Conservation (phyloP, 64 coral and sea anemone species). For the Pocillopora verrucosa region DNA sequence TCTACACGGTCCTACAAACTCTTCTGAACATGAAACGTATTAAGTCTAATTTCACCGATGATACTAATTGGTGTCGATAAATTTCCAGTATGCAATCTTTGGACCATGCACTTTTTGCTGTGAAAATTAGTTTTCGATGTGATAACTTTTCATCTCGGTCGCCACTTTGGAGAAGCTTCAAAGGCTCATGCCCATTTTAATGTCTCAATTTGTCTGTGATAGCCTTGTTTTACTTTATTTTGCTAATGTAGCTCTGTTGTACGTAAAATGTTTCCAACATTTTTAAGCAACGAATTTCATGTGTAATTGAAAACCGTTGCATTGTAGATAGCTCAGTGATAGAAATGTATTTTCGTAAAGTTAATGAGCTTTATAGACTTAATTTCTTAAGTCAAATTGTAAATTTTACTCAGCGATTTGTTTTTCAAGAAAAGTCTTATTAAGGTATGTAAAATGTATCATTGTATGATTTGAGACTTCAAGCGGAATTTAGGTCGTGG, state of each 20-base stretch:
- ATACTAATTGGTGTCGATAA: too few species aligned
- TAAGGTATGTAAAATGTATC: neutral
- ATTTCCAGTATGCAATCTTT: too few species aligned
- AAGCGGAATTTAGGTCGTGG: neutral
- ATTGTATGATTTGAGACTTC: neutral
- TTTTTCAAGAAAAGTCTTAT: neutral
- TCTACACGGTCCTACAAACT: too few species aligned
- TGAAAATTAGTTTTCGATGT: too few species aligned
- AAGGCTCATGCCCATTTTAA: too few species aligned
- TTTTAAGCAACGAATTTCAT: neutral
- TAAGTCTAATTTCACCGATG: too few species aligned
- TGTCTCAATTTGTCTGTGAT: neutral
- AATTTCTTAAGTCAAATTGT: neutral
- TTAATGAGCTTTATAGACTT: neutral
- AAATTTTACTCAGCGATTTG: neutral
- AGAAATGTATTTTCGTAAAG: conserved; percentile 1
- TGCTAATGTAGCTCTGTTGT: neutral
- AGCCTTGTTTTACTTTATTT: neutral
- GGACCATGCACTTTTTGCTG: too few species aligned
- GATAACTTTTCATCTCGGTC: too few species aligned
- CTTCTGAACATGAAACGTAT: too few species aligned
- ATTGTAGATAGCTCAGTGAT: neutral
- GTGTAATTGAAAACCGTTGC: neutral
- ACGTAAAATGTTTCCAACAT: neutral
- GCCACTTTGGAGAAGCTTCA: too few species aligned